These are phyloP conservation scores for Isurus oxyrinchus DNA, from an alignment of 2,113 vertebrate species.

Conservation along the genomic window DNA sequence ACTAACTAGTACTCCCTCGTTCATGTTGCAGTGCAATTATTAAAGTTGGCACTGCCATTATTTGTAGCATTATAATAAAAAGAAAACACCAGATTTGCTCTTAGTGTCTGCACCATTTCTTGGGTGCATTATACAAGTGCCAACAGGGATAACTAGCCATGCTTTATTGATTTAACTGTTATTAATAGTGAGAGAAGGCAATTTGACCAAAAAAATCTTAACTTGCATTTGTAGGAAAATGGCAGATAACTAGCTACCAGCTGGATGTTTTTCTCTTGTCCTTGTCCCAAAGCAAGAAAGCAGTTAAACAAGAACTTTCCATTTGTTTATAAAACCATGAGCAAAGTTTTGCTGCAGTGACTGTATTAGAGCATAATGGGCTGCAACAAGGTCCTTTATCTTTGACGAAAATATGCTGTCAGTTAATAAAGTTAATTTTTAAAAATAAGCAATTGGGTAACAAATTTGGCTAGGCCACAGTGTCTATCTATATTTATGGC, in stretches of 20 bases:
- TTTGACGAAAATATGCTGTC: background rate
- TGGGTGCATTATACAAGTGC: background rate
- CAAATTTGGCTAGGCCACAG: no score
- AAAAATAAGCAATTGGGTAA: no score
- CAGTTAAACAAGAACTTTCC: background rate
- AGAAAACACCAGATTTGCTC: background rate
- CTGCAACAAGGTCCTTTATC: background rate
- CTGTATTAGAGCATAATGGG: background rate
- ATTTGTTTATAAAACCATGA: background rate
- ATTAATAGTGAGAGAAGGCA: background rate
- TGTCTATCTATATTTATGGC: no score
- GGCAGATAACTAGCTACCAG: background rate
- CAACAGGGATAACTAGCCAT: background rate
- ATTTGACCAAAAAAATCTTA: background rate
- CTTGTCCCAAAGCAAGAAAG: background rate
- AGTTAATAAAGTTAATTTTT: background rate
- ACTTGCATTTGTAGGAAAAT: background rate
- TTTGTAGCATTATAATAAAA: background rate
- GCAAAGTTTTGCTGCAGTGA: background rate
- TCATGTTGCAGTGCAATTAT: background rate
- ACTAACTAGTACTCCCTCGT: background rate
- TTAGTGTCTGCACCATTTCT: background rate
- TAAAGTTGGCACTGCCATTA: background rate
- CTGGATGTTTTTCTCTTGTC: background rate
- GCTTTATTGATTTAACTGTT: background rate